phyloP scores from a whole-genome alignment of 2,797 vertebrate species.

The Hippoglossus hippoglossus region DNA sequence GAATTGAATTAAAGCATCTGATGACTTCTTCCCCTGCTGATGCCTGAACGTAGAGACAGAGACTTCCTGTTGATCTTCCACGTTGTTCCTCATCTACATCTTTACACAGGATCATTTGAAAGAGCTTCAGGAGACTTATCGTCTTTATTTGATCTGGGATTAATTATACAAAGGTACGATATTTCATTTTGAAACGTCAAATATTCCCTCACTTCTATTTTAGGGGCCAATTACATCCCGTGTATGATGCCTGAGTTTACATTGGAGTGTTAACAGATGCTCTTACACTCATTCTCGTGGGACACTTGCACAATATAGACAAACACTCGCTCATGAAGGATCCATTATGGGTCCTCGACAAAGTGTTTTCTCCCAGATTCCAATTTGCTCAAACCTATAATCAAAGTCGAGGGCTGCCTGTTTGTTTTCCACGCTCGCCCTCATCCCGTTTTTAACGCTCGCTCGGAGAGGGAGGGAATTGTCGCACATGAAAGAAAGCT shows the following conservation, averaged over 20 bases:
- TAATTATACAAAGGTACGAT: neutral
- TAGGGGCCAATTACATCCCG: slow-evolving; percentile 28
- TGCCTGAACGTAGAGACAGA: neutral
- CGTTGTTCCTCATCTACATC: neutral
- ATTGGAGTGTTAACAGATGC: slow-evolving; percentile 45
- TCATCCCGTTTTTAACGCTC: slow-evolving; percentile 50
- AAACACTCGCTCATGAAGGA: slow-evolving; percentile 32
- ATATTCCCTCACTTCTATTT: slow-evolving; percentile 32
- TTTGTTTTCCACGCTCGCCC: slow-evolving; percentile 53
- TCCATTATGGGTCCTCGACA: slow-evolving; percentile 43
- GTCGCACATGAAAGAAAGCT: slow-evolving; percentile 64
- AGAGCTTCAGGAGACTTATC: neutral
- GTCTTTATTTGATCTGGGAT: neutral
- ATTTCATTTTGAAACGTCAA: slow-evolving; percentile 9
- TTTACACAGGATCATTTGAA: neutral
- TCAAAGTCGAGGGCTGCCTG: slow-evolving; percentile 60
- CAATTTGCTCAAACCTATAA: slow-evolving; percentile 70
- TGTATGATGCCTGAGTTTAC: slow-evolving; percentile 23
- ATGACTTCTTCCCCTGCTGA: too few relatives aligned
- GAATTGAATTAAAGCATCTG: too few relatives aligned
- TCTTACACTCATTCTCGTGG: slow-evolving; percentile 6
- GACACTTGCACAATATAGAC: neutral
- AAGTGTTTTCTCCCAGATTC: slow-evolving; percentile 59
- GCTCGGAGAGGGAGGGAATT: slow-evolving; percentile 27
- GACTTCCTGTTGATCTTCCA: neutral